Evolutionary conservation across 2,888 invertebrate species (phyloP), one percentile per base, ranked within the genome.

Genomic region (Leptinotarsa tumamoca): DNA sequence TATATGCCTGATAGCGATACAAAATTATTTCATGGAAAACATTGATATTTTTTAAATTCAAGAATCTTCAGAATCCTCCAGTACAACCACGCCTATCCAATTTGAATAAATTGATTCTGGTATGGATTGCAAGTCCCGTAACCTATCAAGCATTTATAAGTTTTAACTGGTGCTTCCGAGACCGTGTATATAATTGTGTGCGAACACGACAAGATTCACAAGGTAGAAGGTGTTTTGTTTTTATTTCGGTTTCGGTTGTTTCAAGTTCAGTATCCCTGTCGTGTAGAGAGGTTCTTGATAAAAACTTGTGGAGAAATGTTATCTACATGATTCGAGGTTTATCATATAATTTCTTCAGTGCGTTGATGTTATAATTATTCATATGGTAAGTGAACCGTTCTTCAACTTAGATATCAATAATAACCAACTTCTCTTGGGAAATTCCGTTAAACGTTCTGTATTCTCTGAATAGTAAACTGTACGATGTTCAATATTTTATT

Each of bases 181-280:
- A 54, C 54, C 7, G 18, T 10, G 54, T 54, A 18, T 18, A 18
- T 54, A n/a, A 18, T 54, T 18, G 18, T 54, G 54, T 54, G 54
- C 15, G 58, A 58, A 27, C 58, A 23, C 14, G 21, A 4, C 58
- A 23, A 21, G 58, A 58, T 15, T 58, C 14, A 14, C 58, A 14
- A 23, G 58, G 58, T 58, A 58, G 21, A 58, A 23, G 21, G 58
- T 58, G 58, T 58, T 58, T 58, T 58, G 58, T 58, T 58, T 58
- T 23, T 58, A 58, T 58, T 23, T 58, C 58, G 13, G 58, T 58
- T 58, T 21, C 21, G 58, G 14, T 4, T 58, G 14, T 23, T 21
- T 58, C 58, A 58, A 58, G 58, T 58, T 58, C 58, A 58, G 21
- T 23, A 58, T 58, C 15, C 15, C 15, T 21, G 18, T 23, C 15